Base-by-base conservation (phyloP, 2,113 vertebrate genomes). In the Bettongia penicillata region DNA sequence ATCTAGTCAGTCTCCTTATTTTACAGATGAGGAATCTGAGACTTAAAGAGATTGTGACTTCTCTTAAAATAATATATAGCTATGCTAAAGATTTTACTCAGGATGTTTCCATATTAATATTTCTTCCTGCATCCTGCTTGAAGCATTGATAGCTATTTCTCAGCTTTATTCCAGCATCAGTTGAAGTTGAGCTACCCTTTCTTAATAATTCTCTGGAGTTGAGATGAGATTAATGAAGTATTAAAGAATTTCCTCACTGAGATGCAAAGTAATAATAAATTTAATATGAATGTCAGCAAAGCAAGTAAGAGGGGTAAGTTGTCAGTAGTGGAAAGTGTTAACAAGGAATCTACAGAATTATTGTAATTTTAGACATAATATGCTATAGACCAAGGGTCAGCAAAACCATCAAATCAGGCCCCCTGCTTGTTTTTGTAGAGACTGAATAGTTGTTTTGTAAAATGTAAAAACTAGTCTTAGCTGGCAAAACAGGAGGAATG, bases 231-330 rank as follows among this genome's bases (percentile, higher is more conserved):
- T n/a, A 68, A 77, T 77, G 93, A 9, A 96, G 10, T 91, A 93
- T 51, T 91, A 95, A 92, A 92, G 48, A 95, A 93, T 94, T 77
- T 95, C 53, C 49, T 77, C 92, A 92, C 92, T 89, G 92, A 96
- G 49, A 51, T 95, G 48, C 91, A 94, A 77, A 96, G 55, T 52
- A 91, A 96, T 25, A 91, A 84, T 91, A 91, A 96, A 91, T 94
- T 97, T 90, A 77, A 19, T 93, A 51, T 91, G 57, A 94, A 93
- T 97, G 19, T 57, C 90, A 91, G 26, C 43, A 96, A 93, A 93
- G 11, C 57, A 95, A 91, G 55, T 92, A 92, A 92, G 91, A 93
- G 91, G 96, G 57, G 53, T 92, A 91, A 96, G 89, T n/a, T 90
- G 52, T 94, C 52, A 96, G 26, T 48, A 55, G 49, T 93, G 22